Base-by-base conservation (phyloP, 2,888 invertebrate genomes). In the Diaphora mendica region DNA sequence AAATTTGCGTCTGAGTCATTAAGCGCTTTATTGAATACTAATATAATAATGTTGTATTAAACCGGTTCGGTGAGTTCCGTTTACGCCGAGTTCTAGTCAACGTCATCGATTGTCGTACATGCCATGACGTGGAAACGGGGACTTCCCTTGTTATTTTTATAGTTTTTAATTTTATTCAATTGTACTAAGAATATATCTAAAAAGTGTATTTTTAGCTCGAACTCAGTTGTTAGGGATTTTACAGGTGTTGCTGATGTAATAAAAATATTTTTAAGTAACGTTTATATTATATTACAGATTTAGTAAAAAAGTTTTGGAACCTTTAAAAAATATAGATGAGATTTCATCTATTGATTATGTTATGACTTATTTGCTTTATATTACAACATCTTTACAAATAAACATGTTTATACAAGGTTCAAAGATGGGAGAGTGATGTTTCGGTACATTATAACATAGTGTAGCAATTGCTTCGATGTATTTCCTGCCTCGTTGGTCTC, bases 31-130 rank as follows among this genome's bases (percentile, higher is more conserved):
- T 82, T 73, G 84, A 80, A 83, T 84, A 79, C 75, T 74, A 82
- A 84, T 79, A 77, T 77, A 82, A 84, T 79, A 76, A 44, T 77
- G 73, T 72, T 73, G 62, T 76, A 72, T 66, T 44, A 30, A 82
- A 86, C 86, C 81, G 82, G 87, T 86, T 86, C 71, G 30, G 70
- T 74, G 51, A 79, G 84, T 79, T 83, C 80, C 80, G 82, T 82
- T 78, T 81, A 79, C 82, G 79, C 76, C 77, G 75, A 26, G 44
- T 59, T 64, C 64, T 68, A 55, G 62, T 71, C 55, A 30, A 67
- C 81, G 84, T 85, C 85, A 83, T 79, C 73, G 76, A 80, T 74
- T 79, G 71, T 76, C 30, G 69, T 69, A 72, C 70, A 59, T 80
- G 78, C 78, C 77, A 78, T 68, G 77, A 62, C 33, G 39, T 71